Conservation (phyloP, 2,888 invertebrate species). For the Ophioninae sp. region DNA sequence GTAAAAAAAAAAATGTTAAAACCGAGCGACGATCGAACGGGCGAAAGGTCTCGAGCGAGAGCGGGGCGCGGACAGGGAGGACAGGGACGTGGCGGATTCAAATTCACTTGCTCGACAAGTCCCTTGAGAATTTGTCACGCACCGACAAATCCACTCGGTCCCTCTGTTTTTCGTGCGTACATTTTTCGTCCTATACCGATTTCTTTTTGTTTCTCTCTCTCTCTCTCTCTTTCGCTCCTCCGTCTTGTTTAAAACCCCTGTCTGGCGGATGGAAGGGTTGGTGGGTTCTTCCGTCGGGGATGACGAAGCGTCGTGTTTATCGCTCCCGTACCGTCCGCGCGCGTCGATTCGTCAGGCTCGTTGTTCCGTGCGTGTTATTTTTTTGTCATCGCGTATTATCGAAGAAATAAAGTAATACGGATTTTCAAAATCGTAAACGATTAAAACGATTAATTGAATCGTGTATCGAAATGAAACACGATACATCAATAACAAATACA, state of each 20-base stretch:
- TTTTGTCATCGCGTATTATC: too few relatives aligned
- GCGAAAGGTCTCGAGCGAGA: too few relatives aligned
- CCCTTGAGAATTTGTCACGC: slow-evolving; percentile 20
- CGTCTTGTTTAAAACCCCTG: slow-evolving; percentile 39
- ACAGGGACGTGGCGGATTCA: slow-evolving; percentile 22
- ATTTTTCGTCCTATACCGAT: slow-evolving; percentile 9
- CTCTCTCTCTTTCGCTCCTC: neutral
- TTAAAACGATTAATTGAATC: too few relatives aligned
- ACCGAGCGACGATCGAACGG: too few relatives aligned
- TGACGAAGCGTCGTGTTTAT: slow-evolving; percentile 76
- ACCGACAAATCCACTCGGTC: neutral
- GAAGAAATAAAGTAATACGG: too few relatives aligned
- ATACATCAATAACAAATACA: too few relatives aligned
- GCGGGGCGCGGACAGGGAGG: neutral
- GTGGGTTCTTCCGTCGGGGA: slow-evolving; percentile 64
- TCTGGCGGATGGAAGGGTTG: slow-evolving; percentile 71
- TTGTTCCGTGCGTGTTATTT: too few relatives aligned
- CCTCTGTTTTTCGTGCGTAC: slow-evolving; percentile 7
- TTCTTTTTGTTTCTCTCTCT: slow-evolving; percentile 7
- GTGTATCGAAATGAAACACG: too few relatives aligned
- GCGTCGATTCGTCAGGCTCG: too few relatives aligned
- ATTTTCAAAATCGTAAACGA: too few relatives aligned
- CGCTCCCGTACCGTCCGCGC: slow-evolving; percentile 55
- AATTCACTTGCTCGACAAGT: slow-evolving; percentile 15
- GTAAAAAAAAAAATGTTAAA: too few relatives aligned